A percentile compares a stretch with the other conserved stretches of the same genome.
phyloP scores from a whole-genome alignment of 2,888 invertebrate genomes.

The Drosophila nigricruria region DNA sequence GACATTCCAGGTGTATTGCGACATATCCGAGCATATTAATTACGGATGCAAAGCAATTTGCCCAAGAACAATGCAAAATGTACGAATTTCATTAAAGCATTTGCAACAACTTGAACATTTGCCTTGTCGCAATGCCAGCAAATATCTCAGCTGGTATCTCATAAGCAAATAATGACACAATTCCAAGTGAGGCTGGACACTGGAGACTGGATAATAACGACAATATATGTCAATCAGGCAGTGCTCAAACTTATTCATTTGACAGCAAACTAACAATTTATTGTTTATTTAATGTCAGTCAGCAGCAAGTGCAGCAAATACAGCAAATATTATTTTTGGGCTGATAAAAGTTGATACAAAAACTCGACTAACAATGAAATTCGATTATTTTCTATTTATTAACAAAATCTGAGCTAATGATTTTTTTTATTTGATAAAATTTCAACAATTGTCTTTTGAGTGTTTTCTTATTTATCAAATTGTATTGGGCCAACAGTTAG shows the following conservation, averaged over 20 bases:
- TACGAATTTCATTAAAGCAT: conserved; percentile 13
- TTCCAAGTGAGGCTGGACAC: not conserved
- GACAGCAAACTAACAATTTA: conserved; percentile 22
- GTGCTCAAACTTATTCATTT: conserved; percentile 5
- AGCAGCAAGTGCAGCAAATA: not conserved
- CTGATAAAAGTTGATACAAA: not conserved
- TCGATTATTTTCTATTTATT: conserved; percentile 2
- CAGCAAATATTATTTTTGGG: not conserved
- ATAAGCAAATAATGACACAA: conserved; percentile 37
- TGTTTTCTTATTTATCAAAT: not conserved
- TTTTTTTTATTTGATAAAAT: not conserved
- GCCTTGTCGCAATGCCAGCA: conserved; percentile 10
- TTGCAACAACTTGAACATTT: conserved; percentile 8
- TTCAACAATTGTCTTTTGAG: not conserved
- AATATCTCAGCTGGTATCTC: conserved; percentile 23
- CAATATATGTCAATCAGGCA: conserved; percentile 29
- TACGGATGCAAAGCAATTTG: conserved; percentile 30
- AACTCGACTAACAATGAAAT: not conserved
- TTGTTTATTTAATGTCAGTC: conserved; percentile 12
- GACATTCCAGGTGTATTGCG: conserved; percentile 27
- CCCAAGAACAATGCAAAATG: conserved; percentile 3
- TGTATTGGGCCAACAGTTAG: not conserved
- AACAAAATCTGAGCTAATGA: not conserved
- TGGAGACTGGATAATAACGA: conserved; percentile 6
- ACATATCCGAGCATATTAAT: conserved; percentile 52